Evolutionary conservation across 2,113 vertebrate genomes (phyloP).

Genomic region (Ammodytes marinus): DNA sequence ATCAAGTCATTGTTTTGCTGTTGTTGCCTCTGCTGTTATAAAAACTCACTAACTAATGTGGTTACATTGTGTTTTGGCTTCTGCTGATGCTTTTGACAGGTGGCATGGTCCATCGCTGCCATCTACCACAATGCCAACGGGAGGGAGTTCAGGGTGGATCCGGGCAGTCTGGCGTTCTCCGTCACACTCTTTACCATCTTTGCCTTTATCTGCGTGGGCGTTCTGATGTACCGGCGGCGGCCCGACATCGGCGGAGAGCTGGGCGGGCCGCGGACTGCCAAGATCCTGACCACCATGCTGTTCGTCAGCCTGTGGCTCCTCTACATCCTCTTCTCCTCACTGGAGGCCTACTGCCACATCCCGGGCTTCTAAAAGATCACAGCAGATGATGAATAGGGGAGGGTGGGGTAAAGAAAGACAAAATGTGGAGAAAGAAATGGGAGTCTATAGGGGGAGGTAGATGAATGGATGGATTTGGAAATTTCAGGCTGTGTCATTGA

Average conservation of each 20-base stretch:
- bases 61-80: not conserved
- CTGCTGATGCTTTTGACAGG: slow-evolving; percentile 52
- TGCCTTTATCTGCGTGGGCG: slow-evolving; percentile 95
- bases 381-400: slow-evolving; percentile 29
- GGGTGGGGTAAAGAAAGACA: slow-evolving; percentile 30
- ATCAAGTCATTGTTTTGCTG: not conserved
- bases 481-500: slow-evolving; percentile 53
- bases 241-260: slow-evolving; percentile 98
- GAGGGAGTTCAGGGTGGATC: slow-evolving; percentile 90
- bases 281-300: slow-evolving; percentile 92
- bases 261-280: slow-evolving; percentile 98
- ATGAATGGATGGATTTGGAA: slow-evolving; percentile 40
- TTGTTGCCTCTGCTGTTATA: not conserved
- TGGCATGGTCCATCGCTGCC: slow-evolving; percentile 99
- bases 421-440: slow-evolving; percentile 26
- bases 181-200: slow-evolving; percentile 99
- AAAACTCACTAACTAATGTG: rapidly evolving
- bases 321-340: slow-evolving; percentile 99
- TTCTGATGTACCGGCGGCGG: slow-evolving; percentile 96
- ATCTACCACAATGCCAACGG: slow-evolving; percentile 93
- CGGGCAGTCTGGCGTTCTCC: slow-evolving; percentile 96
- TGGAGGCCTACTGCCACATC: slow-evolving; percentile 99
- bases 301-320: slow-evolving; percentile 98
- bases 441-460: slow-evolving; percentile 23
- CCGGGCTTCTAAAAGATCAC: slow-evolving; percentile 90